A percentile compares a stretch with the other conserved stretches of the same genome.
Evolutionary conservation across 2,888 invertebrate genomes (phyloP).

Genomic region (Rapana venosa): DNA sequence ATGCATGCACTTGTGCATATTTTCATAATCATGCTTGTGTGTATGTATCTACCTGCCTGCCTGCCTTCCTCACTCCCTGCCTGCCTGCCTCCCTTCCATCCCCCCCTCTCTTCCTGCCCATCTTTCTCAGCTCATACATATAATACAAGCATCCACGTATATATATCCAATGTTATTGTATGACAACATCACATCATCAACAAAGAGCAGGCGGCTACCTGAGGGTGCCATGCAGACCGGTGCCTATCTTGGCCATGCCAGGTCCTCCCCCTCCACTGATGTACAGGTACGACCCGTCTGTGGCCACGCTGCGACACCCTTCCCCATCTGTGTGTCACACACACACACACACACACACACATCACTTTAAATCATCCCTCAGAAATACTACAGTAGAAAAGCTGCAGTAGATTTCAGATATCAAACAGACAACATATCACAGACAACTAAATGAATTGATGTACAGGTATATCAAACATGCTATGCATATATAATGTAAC

Average conservation of each 20-base stretch:
- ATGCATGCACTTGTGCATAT: too few species aligned
- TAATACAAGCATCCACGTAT: neutral
- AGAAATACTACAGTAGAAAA: neutral
- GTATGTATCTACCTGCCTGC: neutral
- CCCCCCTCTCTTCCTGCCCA: too few species aligned
- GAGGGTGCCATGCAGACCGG: slow-evolving; percentile 76
- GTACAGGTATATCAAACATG: too few species aligned
- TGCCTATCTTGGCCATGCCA: slow-evolving; percentile 77
- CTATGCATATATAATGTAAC: too few species aligned
- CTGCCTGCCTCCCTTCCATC: neutral
- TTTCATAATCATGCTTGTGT: too few species aligned
- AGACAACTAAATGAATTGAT: too few species aligned
- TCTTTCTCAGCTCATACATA: neutral
- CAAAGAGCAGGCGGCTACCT: slow-evolving; percentile 60
- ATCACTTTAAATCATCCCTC: neutral
- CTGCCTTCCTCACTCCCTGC: neutral
- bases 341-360: neutral
- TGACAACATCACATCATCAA: neutral
- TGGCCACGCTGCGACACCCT: slow-evolving; percentile 71
- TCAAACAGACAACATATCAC: too few species aligned
- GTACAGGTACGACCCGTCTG: slow-evolving; percentile 76
- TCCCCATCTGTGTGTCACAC: slow-evolving; percentile 62
- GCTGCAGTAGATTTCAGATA: too few species aligned
- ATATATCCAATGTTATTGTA: neutral
- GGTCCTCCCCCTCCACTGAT: slow-evolving; percentile 74